Base-by-base conservation (phyloP, 2,888 invertebrate genomes). In the Chrysodeixis includens region DNA sequence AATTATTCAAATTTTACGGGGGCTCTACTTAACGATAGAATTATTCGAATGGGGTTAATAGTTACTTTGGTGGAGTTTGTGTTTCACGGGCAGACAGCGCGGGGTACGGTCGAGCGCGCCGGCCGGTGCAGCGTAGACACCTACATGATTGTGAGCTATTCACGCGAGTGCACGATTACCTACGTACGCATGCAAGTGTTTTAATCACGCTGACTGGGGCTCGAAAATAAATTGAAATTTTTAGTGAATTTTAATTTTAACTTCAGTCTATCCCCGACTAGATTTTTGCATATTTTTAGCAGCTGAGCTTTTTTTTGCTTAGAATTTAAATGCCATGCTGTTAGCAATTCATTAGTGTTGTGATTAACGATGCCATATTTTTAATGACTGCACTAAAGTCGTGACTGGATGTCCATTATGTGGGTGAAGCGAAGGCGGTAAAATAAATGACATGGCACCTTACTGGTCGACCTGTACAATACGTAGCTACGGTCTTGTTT, bases 101-200 rank as follows among this genome's bases (percentile, higher is more conserved):
- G 52, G 30, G 32, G 20, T 56, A 63, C 30, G 56, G 65, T 16
- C 51, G 62, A 61, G 35, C 53, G 62, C 59, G 62, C 54, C 26
- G 46, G 49, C 35, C 52, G 54, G 75, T 78, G 71, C 76, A 76
- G 62, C 64, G 65, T 26, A 57, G 66, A 66, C 71, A 72, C 67
- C 75, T 57, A 56, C 67, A 44, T 72, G 74, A 66, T 67, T 68
- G 84, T 79, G 81, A 82, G 59, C 76, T 76, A 82, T 63, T 71
- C 86, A 86, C 73, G 84, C 84, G 86, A 77, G 74, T 84, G 78
- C 87, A 85, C 86, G 85, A 83, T 78, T 69, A 71, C 35, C 55
- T 71, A 66, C 76, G 73, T 71, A 71, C 60, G 57, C 40, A 40
- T 40, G 61, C 52, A 46, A 74, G 74, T 74, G 57, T 66, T 67